Evolutionary conservation across 2,113 vertebrate genomes (phyloP).

Genomic region (Atlantisia rogersi): DNA sequence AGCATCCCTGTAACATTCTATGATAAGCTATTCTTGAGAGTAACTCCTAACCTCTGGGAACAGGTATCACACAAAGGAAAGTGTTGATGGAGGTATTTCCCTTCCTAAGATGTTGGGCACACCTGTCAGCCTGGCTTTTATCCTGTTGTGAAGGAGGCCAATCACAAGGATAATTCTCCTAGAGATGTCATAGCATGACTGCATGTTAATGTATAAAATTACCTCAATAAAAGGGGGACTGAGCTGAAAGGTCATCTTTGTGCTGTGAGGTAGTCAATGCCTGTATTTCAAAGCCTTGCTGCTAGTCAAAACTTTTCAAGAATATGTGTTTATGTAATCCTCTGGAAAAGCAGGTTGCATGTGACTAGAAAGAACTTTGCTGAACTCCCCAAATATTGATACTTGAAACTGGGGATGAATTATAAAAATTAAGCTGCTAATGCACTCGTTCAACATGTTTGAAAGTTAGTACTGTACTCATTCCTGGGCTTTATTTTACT

Average conservation of each 20-base stretch:
- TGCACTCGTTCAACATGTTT: neutral
- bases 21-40: neutral
- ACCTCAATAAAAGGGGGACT: neutral
- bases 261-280: neutral
- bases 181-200: neutral
- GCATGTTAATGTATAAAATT: neutral
- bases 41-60: neutral
- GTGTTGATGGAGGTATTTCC: neutral
- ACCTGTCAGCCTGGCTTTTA: neutral
- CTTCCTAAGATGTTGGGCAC: neutral
- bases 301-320: neutral
- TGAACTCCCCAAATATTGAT: neutral
- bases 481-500: neutral
- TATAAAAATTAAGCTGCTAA: neutral
- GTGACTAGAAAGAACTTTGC: neutral
- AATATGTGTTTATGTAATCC: neutral
- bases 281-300: conserved; percentile 21
- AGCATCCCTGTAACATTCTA: neutral
- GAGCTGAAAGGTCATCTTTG: neutral
- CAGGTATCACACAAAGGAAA: neutral
- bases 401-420: neutral
- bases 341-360: neutral
- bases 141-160: neutral
- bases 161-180: neutral
- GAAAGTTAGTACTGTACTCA: neutral